Evolutionary conservation across 2,113 vertebrate genomes (phyloP).

Genomic region (Stegostoma tigrinum): DNA sequence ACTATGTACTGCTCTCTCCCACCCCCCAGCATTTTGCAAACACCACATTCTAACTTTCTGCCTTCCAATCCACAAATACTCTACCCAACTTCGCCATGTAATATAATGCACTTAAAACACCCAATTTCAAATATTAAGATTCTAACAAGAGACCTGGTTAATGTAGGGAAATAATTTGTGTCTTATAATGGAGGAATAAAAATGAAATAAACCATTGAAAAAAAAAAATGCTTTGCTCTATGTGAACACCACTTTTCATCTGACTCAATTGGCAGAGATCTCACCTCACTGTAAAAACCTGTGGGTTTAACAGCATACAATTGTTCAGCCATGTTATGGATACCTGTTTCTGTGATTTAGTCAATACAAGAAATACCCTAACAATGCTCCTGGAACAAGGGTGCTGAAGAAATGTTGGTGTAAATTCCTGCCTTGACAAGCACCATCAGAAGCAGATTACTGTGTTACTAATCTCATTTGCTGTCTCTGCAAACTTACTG

Average conservation of each 20-base stretch:
- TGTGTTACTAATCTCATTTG: not conserved
- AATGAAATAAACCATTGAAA: not conserved
- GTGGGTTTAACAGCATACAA: not conserved
- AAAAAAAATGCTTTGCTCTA: not conserved
- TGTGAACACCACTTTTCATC: not conserved
- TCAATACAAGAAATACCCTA: not conserved
- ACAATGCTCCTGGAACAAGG: not conserved
- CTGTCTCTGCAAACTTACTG: not conserved
- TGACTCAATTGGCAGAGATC: not conserved
- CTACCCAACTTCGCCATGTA: too few species aligned
- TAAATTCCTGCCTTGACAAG: not conserved
- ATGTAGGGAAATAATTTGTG: not conserved
- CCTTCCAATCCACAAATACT: too few species aligned
- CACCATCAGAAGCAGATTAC: not conserved
- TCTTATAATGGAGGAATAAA: not conserved
- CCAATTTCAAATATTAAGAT: not conserved
- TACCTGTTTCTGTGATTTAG: not conserved
- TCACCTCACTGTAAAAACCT: not conserved
- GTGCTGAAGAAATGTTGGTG: not conserved
- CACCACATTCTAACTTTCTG: too few species aligned
- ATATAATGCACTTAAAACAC: not conserved
- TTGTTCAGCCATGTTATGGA: not conserved
- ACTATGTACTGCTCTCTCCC: too few species aligned
- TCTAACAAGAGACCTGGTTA: not conserved
- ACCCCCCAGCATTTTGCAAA: too few species aligned